Percentiles rank a stretch among this genome's conserved stretches.
Conservation (phyloP, 2,797 vertebrate genomes). For the Cercopithecus hamlyni region DNA sequence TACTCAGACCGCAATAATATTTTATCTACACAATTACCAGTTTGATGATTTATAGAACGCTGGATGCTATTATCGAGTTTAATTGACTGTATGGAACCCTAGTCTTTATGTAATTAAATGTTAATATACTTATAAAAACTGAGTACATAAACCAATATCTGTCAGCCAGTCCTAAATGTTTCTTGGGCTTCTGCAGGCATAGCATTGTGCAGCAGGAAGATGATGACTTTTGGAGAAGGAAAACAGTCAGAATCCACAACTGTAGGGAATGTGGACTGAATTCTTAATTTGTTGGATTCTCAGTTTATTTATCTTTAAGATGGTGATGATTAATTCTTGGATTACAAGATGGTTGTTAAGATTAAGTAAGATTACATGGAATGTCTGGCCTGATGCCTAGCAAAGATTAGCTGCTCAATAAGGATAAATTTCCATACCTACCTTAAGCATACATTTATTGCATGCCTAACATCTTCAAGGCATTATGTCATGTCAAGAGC, state of each 20-base stretch:
- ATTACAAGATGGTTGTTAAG: background rate
- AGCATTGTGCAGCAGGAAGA: background rate
- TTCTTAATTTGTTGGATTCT: background rate
- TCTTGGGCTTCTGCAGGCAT: background rate
- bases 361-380: background rate
- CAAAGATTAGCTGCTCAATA: background rate
- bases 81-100: conserved; percentile 42
- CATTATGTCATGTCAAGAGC: background rate
- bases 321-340: background rate
- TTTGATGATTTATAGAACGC: conserved; percentile 56
- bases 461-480: background rate
- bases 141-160: background rate
- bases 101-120: conserved; percentile 52
- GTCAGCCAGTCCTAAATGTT: background rate
- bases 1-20: conserved; percentile 57
- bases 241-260: background rate
- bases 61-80: conserved; percentile 31
- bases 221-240: background rate
- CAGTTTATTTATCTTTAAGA: background rate
- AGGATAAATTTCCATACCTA: background rate
- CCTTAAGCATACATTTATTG: background rate
- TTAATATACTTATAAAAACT: conserved; percentile 53
- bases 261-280: background rate
- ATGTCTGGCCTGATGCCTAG: background rate
- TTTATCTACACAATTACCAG: conserved; percentile 63